Conservation (phyloP, 2,888 invertebrate genomes). For the Ctenicera cuprea region DNA sequence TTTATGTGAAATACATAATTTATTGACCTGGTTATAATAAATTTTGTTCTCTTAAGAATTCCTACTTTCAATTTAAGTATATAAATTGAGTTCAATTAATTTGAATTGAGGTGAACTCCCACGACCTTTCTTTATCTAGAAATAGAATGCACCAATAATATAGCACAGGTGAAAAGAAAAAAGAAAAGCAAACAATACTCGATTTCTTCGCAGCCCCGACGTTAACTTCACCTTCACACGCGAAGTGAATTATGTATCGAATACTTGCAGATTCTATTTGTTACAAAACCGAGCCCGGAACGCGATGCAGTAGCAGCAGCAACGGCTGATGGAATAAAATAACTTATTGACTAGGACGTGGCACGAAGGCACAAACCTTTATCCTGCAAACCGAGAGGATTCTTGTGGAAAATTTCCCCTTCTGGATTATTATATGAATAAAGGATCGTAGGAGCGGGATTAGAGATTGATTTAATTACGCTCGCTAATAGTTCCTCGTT, state of each 20-base stretch:
- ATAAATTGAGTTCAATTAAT: background rate
- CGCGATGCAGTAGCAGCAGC: conserved; percentile 16
- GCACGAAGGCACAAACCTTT: conserved; percentile 7
- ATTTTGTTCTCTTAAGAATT: too few species aligned
- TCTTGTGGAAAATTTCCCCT: conserved; percentile 7
- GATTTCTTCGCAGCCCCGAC: conserved; percentile 15
- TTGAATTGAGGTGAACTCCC: conserved; percentile 3
- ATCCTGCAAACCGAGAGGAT: conserved; percentile 7
- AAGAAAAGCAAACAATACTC: conserved; percentile 26
- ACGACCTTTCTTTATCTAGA: conserved; percentile 12
- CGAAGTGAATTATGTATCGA: conserved; percentile 32
- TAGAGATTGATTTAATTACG: conserved; percentile 26
- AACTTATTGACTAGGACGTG: conserved; percentile 26
- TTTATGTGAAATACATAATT: conserved; percentile 2
- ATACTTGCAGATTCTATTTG: conserved; percentile 34
- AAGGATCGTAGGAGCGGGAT: conserved; percentile 9
- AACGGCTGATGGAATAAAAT: conserved; percentile 18
- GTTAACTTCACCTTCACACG: conserved; percentile 25
- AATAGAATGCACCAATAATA: conserved; percentile 5
- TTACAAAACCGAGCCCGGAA: conserved; percentile 15
- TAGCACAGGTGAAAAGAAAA: conserved; percentile 3
- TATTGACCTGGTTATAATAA: background rate
- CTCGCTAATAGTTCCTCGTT: conserved; percentile 27
- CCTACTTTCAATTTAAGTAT: background rate
- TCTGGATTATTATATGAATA: background rate